Percentiles rank a stretch among this genome's conserved stretches.
Evolutionary conservation across 2,113 vertebrate species (phyloP).

Genomic region (Naja naja): DNA sequence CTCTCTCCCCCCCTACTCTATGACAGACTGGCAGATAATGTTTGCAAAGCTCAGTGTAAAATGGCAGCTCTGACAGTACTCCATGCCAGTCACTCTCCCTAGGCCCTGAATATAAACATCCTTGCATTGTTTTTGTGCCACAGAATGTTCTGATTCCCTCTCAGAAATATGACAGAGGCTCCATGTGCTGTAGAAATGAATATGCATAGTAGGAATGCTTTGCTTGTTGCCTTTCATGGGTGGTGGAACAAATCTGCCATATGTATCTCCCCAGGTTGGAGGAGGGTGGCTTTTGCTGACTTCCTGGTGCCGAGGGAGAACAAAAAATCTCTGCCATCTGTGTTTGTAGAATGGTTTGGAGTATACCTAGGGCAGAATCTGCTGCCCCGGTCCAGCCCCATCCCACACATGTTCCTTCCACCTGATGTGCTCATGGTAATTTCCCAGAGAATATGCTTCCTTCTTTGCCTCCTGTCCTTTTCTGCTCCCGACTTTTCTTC

Average conservation of each 20-base stretch:
- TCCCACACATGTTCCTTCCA: background rate
- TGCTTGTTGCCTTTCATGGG: background rate
- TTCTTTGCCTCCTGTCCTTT: background rate
- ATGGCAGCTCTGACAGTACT: background rate
- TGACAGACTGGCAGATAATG: background rate
- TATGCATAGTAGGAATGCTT: background rate
- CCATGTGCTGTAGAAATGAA: background rate
- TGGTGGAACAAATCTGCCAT: background rate
- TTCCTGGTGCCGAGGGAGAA: background rate
- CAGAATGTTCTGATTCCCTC: background rate
- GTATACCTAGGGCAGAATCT: background rate
- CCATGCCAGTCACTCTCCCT: background rate
- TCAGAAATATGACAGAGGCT: background rate
- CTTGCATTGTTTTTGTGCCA: background rate
- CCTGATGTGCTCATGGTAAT: background rate
- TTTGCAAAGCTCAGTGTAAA: background rate
- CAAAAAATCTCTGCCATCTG: background rate
- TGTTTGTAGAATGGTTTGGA: background rate
- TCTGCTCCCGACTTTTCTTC: background rate
- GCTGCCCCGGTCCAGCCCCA: background rate
- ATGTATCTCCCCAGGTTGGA: background rate
- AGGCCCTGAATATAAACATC: background rate
- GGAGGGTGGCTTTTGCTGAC: background rate
- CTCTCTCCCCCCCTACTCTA: background rate
- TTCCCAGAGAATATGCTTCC: background rate